Base-by-base conservation (phyloP, 2,888 invertebrate genomes). In the Anaspis maculata region DNA sequence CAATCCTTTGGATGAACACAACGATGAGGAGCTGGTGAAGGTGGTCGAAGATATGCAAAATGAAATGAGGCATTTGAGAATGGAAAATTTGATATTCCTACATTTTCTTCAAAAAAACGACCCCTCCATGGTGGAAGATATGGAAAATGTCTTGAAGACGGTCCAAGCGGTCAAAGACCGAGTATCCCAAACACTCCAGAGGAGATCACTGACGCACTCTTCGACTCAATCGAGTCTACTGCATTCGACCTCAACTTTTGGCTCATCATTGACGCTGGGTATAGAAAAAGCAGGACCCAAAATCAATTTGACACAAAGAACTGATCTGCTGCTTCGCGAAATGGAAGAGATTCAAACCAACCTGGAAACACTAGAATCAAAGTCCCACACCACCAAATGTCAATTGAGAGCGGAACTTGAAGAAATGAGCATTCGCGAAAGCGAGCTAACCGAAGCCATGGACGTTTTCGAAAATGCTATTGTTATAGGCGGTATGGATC, bases 381-480 rank as follows among this genome's bases (percentile, higher is more conserved):
- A 37, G 19, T 38, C 37, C 2, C 29, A 47, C 22, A 21, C 13
- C 22, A n/a, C 12, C 10, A 32, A 36, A 16, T 35, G 35, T 13
- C 31, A 30, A 11, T 30, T 44, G 10, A 40, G 28, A 22, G 42
- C 48, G 3, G 42, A 39, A 23, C 27, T 48, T 2, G 44, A 77
- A 54, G 76, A 76, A 48, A 63, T 73, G 1, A 63, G 64, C 1
- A 49, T 73, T 1, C 60, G 73, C 23, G 68, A 69, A 3, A 49
- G 31, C 0, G 73, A 75, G 34, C 64, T 69, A 1, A 54, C 63
- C 1, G 71, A 72, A 24, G 65, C 70, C 0, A 60, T 47, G n/a
- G 58, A 54, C 1, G 50, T 59, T 28, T 74, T 77, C 36, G 64
- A 73, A 23, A 62, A 69, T 31, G 64, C 67, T 9, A 71, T 79